These are phyloP conservation scores for Plebejus anna DNA, from an alignment of 2,888 invertebrate species.

Conservation along the genomic window DNA sequence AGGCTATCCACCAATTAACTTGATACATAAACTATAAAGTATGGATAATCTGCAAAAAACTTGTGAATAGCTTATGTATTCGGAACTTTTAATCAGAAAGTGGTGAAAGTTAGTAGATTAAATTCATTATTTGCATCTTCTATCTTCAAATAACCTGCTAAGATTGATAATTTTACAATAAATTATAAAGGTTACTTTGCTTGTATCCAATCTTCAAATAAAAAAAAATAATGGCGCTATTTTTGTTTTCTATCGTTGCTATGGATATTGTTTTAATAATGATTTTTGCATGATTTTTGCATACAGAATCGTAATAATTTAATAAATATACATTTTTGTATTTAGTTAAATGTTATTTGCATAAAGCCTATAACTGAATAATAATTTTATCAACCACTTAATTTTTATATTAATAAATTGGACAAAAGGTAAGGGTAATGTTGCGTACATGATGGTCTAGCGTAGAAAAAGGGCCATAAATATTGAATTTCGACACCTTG, in stretches of 20 bases:
- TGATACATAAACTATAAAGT: too few species aligned
- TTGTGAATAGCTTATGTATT: too few species aligned
- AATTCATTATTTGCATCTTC: too few species aligned
- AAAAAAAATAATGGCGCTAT: constrained; percentile 46
- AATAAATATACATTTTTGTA: background rate
- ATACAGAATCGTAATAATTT: background rate
- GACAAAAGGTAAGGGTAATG: constrained; percentile 10
- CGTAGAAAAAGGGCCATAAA: background rate
- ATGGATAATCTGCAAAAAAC: too few species aligned
- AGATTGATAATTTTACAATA: too few species aligned
- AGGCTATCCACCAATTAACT: too few species aligned
- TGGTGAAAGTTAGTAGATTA: too few species aligned
- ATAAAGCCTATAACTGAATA: background rate
- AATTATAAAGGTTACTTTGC: too few species aligned
- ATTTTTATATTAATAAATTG: constrained; percentile 15
- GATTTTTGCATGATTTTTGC: background rate
- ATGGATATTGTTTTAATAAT: constrained; percentile 47
- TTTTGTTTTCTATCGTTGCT: constrained; percentile 61
- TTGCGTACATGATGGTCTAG: background rate
- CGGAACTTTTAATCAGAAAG: too few species aligned
- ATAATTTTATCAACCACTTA: background rate
- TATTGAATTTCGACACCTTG: background rate
- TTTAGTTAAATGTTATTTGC: background rate
- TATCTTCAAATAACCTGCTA: too few species aligned
- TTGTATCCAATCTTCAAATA: background rate